Evolutionary conservation across 2,888 invertebrate genomes (phyloP), one percentile per base, ranked within the genome.

Genomic region (Tigriopus californicus): DNA sequence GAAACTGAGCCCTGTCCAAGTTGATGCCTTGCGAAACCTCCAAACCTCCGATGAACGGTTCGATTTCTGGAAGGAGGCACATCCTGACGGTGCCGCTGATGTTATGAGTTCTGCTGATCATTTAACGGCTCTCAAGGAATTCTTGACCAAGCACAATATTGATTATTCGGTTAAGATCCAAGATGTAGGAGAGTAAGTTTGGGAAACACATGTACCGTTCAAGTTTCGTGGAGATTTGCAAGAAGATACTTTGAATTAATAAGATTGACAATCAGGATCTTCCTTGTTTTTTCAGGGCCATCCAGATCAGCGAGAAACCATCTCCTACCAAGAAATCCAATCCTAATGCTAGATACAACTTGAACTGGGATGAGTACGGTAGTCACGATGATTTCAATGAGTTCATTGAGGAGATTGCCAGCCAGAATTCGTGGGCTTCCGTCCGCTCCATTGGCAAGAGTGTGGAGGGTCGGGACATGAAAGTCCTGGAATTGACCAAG

Each of bases 401-500:
- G 15, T 53, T 52, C 47, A 40, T 61, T 61, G 61, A 62, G 41
- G 62, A 49, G 13, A 44, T 62, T n/a, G 41, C 42, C 12, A 41
- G 46, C 5, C 58, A 52, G 5, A 61, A 62, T 44, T 53, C 57
- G 10, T 46, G 42, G 22, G 65, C 66, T 1, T 61, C 64, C 0
- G 62, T 66, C 13, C 63, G 66, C 47, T 61, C 64, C 1, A 67
- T 69, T 49, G 70, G 70, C 11, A 63, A 61, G 42, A 65, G 67
- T 6, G 62, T 63, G 6, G 68, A 69, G 63, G 66, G 66, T 0
- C 62, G 68, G 10, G 66, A 67, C 46, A 61, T 69, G 8, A 66
- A 66, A 18, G 78, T 60, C 61, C 63, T 70, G n/a, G 67, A 66
- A 54, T 64, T 68, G 24, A 65, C 66, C 1, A 76, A 73, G 6